These are phyloP conservation scores for Polypedilum pembai DNA, from an alignment of 1,140 invertebrate genomes.

Conservation along the genomic window DNA sequence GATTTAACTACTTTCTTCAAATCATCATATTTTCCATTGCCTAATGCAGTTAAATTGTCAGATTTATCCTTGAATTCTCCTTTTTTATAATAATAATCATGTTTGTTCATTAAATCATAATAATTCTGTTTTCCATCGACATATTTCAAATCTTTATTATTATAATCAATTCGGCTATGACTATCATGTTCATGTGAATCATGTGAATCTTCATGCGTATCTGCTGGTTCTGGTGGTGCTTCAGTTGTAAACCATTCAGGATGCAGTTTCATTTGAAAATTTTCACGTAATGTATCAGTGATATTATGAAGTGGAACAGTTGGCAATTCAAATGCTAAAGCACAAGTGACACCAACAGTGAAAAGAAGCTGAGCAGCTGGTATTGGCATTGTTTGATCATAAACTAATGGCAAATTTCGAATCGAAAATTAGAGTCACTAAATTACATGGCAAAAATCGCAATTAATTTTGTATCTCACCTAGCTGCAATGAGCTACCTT, in stretches of 20 bases:
- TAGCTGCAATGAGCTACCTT: conserved; percentile 67
- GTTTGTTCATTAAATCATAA: not conserved
- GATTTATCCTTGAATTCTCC: not conserved
- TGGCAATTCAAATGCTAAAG: conserved; percentile 66
- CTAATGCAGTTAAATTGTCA: not conserved
- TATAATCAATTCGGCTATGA: conserved; percentile 29
- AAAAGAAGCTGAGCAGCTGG: conserved; percentile 39
- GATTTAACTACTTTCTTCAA: not conserved
- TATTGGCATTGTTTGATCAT: conserved; percentile 53
- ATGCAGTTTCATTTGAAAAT: not conserved
- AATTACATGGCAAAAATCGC: too few species aligned
- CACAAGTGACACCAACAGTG: conserved; percentile 60
- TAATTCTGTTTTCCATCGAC: conserved; percentile 13
- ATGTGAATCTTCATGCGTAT: not conserved
- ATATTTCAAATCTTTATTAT: conserved; percentile 25
- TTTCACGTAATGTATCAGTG: conserved; percentile 38
- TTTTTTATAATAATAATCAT: conserved; percentile 10
- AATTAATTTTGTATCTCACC: conserved; percentile 42
- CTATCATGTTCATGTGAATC: too few species aligned
- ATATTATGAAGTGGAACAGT: conserved; percentile 48
- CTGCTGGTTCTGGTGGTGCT: conserved; percentile 27
- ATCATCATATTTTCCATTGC: not conserved
- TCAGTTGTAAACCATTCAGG: not conserved
- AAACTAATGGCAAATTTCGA: conserved; percentile 34
- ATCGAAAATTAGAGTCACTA: not conserved